Evolutionary conservation across 2,113 vertebrate species (phyloP).

Genomic region (Camelus dromedarius): DNA sequence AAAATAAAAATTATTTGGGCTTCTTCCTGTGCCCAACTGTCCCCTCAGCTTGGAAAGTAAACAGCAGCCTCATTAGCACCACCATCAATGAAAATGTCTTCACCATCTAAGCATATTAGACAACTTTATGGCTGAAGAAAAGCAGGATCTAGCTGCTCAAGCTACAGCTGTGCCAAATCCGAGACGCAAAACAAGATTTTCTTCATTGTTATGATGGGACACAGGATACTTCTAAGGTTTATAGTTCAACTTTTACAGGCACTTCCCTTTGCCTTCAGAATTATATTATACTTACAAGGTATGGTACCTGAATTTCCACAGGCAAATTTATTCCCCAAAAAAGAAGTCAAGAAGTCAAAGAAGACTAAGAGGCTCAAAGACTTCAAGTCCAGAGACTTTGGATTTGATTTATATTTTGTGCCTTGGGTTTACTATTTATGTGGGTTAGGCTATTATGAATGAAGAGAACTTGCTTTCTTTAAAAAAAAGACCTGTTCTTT

Average conservation of each 20-base stretch:
- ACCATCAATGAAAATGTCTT: not conserved
- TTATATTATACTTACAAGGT: not conserved
- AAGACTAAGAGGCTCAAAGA: not conserved
- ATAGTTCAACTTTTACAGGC: not conserved
- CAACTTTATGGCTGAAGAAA: not conserved
- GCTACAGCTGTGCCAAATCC: not conserved
- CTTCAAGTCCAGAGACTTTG: not conserved
- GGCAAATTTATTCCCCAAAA: not conserved
- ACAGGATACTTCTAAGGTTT: not conserved
- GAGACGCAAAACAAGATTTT: conserved; percentile 20
- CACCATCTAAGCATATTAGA: not conserved
- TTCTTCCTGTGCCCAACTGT: not conserved
- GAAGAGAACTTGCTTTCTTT: not conserved
- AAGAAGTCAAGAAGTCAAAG: not conserved
- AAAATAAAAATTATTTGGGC: not conserved
- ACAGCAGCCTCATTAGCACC: not conserved
- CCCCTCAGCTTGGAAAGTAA: not conserved
- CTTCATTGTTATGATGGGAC: not conserved
- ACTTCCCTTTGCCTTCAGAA: not conserved
- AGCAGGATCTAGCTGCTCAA: not conserved
- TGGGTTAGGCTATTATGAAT: not conserved
- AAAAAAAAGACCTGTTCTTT: not conserved
- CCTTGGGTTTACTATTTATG: not conserved
- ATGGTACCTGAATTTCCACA: not conserved
- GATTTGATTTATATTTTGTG: not conserved